Percentiles rank a stretch among this genome's conserved stretches.
These are phyloP conservation scores for Onchidella celtica DNA, from an alignment of 2,888 invertebrate genomes.

Conservation along the genomic window DNA sequence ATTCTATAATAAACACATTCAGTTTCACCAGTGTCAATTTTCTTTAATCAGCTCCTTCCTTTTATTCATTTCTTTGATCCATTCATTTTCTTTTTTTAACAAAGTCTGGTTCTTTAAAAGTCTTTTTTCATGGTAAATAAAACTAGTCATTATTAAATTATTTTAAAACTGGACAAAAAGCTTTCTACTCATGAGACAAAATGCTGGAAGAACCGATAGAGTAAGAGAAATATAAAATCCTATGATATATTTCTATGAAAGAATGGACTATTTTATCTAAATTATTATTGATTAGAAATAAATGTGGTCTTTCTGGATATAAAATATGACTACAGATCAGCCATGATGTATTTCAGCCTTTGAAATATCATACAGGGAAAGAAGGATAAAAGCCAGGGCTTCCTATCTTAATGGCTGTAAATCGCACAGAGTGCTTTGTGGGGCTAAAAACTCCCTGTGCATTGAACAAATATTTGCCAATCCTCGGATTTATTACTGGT, in stretches of 20 bases:
- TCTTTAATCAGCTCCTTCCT: no score
- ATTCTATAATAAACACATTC: no score
- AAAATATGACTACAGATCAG: slow-evolving; percentile 36
- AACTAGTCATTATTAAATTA: no score
- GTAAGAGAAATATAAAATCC: no score
- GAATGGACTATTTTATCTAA: slow-evolving; percentile 12
- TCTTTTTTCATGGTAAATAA: no score
- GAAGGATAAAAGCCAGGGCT: slow-evolving; percentile 38
- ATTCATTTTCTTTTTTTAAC: no score
- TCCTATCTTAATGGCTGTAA: slow-evolving; percentile 46
- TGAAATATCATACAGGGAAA: slow-evolving; percentile 33
- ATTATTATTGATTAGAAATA: slow-evolving; percentile 23
- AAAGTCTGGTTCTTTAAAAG: no score
- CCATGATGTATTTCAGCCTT: slow-evolving; percentile 17
- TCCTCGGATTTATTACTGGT: slow-evolving; percentile 44
- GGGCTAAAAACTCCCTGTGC: slow-evolving; percentile 31
- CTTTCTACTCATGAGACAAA: no score
- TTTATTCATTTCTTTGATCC: no score
- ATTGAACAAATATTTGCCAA: slow-evolving; percentile 43
- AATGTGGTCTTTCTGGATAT: not conserved
- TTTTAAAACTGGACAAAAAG: no score
- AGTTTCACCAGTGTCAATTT: no score
- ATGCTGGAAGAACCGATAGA: no score
- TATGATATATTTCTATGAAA: slow-evolving; percentile 30
- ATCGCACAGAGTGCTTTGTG: slow-evolving; percentile 46